These are phyloP conservation scores for Athalia rosae DNA, from an alignment of 2,888 invertebrate genomes.

Conservation along the genomic window DNA sequence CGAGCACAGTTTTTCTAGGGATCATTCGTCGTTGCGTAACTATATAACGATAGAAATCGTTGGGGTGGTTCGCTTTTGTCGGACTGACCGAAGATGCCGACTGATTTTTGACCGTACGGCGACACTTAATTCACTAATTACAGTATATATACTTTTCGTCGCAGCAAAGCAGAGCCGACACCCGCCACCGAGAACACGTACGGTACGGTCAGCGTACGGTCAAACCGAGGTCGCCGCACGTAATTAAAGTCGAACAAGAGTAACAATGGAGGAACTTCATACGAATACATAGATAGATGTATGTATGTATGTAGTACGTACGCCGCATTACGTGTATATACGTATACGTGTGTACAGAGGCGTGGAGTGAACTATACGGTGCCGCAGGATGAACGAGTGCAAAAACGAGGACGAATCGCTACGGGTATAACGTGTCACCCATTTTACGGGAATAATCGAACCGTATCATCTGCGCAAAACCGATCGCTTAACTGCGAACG, in stretches of 20 bases:
- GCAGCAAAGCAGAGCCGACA: constrained; percentile 15
- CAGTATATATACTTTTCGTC: background rate
- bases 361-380: too few relatives aligned
- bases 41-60: background rate
- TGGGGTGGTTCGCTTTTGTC: background rate
- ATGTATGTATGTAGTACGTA: too few relatives aligned
- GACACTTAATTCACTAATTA: constrained; percentile 36
- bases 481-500: too few relatives aligned
- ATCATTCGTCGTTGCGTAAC: background rate
- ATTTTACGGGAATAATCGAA: too few relatives aligned
- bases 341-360: too few relatives aligned
- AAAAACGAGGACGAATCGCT: background rate
- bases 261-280: constrained; percentile 3
- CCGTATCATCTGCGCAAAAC: too few relatives aligned
- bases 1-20: too few relatives aligned
- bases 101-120: constrained; percentile 5
- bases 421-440: too few relatives aligned
- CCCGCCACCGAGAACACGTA: background rate
- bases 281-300: too few relatives aligned
- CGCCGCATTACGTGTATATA: too few relatives aligned
- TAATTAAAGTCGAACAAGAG: constrained; percentile 38
- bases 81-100: background rate
- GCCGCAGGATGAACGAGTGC: background rate
- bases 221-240: constrained; percentile 12
- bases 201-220: background rate